Evolutionary conservation across 2,888 invertebrate genomes (phyloP), one percentile per base, ranked within the genome.

Genomic region (Conistra vaccinii): DNA sequence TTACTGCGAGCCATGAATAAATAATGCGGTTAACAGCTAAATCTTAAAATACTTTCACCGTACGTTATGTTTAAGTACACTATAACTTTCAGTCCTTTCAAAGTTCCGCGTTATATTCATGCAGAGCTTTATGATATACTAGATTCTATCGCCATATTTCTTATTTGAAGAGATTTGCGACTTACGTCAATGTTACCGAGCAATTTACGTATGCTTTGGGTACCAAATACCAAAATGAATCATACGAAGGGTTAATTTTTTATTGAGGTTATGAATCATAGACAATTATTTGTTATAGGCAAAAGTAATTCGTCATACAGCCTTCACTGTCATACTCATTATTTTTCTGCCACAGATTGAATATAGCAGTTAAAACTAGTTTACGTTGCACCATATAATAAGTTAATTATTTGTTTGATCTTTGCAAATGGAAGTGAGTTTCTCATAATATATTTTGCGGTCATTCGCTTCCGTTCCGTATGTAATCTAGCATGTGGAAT

Each of bases 401-500:
- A 79, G 65, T 79, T 76, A 81, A 77, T 85, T 71, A 80, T 83
- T 78, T 73, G 62, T 71, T 80, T 84, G 55, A 65, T 69, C 12
- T 79, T 70, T 77, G 75, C 57, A 76, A 85, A 73, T 84, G 55
- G 75, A 81, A 80, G 66, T 72, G 78, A 69, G 71, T 85, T 79
- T 87, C 89, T 85, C 84, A 89, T 87, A 87, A 86, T 85, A 90
- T 84, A 87, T 87, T 89, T 76, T 90, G 91, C 83, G 91, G 91
- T 89, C 48, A 66, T 81, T 87, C 82, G 90, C 90, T 93, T 93
- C 93, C 92, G 91, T 92, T 91, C 85, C 91, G 93, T 94, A 93
- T 94, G 93, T 94, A 94, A 93, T 92, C 90, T 91, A 91, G 90
- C 93, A 92, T 92, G 92, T 93, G 91, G 86, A 92, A 92, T 91